Conservation (phyloP, 2,888 invertebrate genomes). For the Phaonia tiefii region DNA sequence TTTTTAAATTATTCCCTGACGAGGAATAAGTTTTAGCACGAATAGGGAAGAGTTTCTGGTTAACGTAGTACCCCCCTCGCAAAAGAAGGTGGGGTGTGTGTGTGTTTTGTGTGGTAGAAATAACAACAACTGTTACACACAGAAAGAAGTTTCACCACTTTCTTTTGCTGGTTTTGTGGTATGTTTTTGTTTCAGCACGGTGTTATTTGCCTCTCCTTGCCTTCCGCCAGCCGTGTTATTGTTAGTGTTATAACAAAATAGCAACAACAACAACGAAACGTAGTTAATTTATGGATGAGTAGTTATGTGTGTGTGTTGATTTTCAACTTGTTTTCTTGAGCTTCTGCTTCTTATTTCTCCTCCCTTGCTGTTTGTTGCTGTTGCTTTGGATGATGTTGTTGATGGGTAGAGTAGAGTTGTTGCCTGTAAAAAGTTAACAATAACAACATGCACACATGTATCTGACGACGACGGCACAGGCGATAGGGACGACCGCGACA, state of each 20-base stretch:
- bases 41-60: constrained; percentile 18
- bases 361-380: constrained; percentile 47
- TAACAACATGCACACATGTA: not conserved
- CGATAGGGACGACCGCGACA: constrained; percentile 28
- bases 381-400: constrained; percentile 59
- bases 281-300: constrained; percentile 61
- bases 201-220: constrained; percentile 43
- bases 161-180: constrained; percentile 58
- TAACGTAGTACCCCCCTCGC: constrained; percentile 23
- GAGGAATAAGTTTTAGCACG: constrained; percentile 6
- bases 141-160: constrained; percentile 67
- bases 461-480: not conserved
- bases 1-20: not conserved
- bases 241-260: constrained; percentile 45
- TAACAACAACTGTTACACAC: not conserved
- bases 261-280: constrained; percentile 36
- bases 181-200: constrained; percentile 48
- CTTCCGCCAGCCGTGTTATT: not conserved
- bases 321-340: constrained; percentile 58
- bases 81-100: not conserved
- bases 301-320: constrained; percentile 42
- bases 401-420: constrained; percentile 20
- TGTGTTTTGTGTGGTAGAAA: not conserved
- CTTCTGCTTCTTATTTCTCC: constrained; percentile 29
- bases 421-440: constrained; percentile 30